Conservation (phyloP, 2,113 vertebrate genomes). For the Gymnobelideus leadbeateri region DNA sequence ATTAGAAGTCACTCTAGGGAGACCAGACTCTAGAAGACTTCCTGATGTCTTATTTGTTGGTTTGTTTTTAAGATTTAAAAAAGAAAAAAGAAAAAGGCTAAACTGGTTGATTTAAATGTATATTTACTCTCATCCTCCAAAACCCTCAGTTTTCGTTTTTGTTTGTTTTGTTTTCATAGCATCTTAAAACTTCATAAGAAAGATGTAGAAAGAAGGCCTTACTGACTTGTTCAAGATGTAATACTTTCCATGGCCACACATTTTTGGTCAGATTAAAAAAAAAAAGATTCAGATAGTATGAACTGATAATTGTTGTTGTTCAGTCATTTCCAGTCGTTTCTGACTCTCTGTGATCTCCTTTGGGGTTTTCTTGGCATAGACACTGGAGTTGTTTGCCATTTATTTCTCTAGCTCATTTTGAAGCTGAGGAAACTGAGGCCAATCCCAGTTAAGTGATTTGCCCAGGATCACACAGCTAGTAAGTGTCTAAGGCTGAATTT, state of each 20-base stretch:
- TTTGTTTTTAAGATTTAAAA: too few species aligned
- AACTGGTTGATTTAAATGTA: neutral
- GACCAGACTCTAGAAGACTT: too few species aligned
- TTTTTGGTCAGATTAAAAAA: neutral
- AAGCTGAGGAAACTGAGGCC: neutral
- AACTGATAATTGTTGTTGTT: neutral
- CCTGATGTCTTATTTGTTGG: too few species aligned
- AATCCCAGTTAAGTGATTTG: neutral
- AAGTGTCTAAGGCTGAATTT: neutral
- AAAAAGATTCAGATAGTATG: neutral
- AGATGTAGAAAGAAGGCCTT: neutral
- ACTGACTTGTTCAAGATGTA: neutral
- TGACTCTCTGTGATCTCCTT: neutral
- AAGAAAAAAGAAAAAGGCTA: too few species aligned
- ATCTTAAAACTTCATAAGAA: neutral
- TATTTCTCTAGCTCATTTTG: neutral
- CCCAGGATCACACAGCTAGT: neutral
- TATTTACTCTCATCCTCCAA: neutral
- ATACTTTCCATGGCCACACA: neutral
- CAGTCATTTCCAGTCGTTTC: neutral
- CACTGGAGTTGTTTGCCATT: neutral
- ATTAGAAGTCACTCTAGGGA: too few species aligned
- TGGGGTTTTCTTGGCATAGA: neutral
- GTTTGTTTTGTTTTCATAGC: neutral
- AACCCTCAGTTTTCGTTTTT: neutral